Percentiles rank a stretch among this genome's conserved stretches.
Evolutionary conservation across 2,797 vertebrate genomes (phyloP).

Genomic region (Paramormyrops hopkinsi): DNA sequence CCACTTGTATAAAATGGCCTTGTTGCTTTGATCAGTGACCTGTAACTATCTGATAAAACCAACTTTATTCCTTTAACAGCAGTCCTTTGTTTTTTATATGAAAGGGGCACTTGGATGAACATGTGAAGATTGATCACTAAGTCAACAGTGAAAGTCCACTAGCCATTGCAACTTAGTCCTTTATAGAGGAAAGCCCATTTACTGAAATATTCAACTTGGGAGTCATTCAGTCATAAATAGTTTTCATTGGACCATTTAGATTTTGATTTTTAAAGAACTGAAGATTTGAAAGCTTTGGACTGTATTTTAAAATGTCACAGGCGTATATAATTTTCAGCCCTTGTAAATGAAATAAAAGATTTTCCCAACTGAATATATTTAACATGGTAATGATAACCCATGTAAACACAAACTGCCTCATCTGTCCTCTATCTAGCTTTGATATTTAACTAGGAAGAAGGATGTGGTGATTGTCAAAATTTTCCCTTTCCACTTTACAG

Average conservation of each 20-base stretch:
- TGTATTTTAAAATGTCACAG: background rate
- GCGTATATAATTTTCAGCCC: background rate
- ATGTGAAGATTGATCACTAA: background rate
- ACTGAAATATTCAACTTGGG: background rate
- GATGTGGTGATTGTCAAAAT: background rate
- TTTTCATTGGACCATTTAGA: background rate
- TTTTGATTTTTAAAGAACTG: background rate
- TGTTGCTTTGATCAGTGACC: background rate
- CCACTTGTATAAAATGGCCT: background rate
- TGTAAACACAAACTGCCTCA: background rate
- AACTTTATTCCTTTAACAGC: background rate
- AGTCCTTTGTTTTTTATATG: background rate
- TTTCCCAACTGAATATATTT: background rate
- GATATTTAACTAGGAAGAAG: background rate
- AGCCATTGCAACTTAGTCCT: background rate
- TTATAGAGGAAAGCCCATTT: background rate
- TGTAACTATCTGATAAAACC: background rate
- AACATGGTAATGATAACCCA: background rate
- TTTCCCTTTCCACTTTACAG: background rate
- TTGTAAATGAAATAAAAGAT: background rate
- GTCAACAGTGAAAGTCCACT: constrained; percentile 8
- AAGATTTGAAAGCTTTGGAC: background rate
- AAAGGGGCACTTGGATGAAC: constrained; percentile 1
- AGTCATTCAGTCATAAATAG: background rate
- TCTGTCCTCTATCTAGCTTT: background rate